phyloP scores from a whole-genome alignment of 2,113 vertebrate species.

The Oreotrochilus melanogaster region DNA sequence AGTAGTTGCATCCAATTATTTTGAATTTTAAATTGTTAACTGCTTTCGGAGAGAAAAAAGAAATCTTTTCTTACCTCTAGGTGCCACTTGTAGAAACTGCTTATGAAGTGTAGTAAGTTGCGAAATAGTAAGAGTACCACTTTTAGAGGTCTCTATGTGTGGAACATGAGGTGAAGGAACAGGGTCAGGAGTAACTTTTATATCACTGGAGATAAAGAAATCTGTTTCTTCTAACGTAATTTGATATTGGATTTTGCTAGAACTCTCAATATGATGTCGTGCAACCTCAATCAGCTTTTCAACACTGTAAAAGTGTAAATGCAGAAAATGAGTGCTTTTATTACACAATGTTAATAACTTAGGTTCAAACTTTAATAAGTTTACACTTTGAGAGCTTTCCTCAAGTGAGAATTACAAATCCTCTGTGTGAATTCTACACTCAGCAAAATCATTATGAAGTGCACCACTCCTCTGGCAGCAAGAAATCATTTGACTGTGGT shows the following conservation, averaged over 20 bases:
- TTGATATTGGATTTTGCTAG: conserved; percentile 82
- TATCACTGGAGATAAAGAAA: conserved; percentile 84
- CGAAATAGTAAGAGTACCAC: conserved; percentile 76
- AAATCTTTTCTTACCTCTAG: conserved; percentile 81
- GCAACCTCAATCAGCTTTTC: conserved; percentile 84
- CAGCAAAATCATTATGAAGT: not conserved
- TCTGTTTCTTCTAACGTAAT: conserved; percentile 81
- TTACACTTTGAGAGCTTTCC: not conserved
- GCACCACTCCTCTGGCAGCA: not conserved
- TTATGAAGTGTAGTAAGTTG: conserved; percentile 82
- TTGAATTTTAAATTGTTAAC: not conserved
- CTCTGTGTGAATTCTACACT: not conserved
- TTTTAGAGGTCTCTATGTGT: conserved; percentile 70
- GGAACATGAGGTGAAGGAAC: conserved; percentile 58
- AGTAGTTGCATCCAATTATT: not conserved
- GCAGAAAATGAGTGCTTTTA: not conserved
- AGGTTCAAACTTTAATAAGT: not conserved
- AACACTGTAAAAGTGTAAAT: conserved; percentile 78
- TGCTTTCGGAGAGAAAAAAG: not conserved
- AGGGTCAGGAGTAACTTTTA: conserved; percentile 76
- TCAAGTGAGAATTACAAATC: not conserved
- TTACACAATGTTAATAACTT: not conserved
- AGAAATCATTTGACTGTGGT: not conserved
- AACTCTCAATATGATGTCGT: conserved; percentile 84
- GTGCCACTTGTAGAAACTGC: conserved; percentile 81